Evolutionary conservation across 2,113 vertebrate species (phyloP).

Genomic region (Alosa alosa): DNA sequence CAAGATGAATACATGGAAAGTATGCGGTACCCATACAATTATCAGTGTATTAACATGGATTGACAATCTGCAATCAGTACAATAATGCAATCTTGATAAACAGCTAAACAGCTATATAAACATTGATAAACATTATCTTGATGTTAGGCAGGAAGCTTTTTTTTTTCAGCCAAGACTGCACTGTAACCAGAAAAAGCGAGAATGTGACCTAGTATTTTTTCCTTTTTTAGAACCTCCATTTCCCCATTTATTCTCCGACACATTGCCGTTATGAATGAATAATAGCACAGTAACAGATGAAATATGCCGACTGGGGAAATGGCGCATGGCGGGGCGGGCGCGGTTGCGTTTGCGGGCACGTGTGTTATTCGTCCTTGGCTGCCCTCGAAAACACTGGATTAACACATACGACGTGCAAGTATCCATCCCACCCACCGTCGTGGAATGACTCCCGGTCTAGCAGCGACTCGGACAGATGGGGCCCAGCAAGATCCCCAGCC

Average conservation of each 20-base stretch:
- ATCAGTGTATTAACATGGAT: neutral
- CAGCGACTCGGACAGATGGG: conserved; percentile 52
- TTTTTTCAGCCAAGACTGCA: neutral
- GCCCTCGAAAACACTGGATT: conserved; percentile 16
- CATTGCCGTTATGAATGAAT: conserved; percentile 13
- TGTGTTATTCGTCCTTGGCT: conserved; percentile 4
- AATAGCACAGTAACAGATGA: conserved; percentile 7
- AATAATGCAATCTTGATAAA: neutral
- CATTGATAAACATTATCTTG: neutral
- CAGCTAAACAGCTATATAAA: neutral
- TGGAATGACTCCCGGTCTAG: conserved; percentile 31
- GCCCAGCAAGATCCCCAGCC: conserved; percentile 39
- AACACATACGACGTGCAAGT: conserved; percentile 3
- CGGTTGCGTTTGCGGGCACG: neutral
- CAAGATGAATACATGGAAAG: neutral
- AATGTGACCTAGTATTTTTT: neutral
- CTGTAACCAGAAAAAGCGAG: neutral
- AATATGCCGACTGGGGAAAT: conserved; percentile 4
- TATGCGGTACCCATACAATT: neutral
- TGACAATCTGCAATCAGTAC: neutral
- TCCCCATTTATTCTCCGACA: conserved; percentile 9
- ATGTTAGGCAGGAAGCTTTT: neutral
- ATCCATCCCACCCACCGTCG: neutral
- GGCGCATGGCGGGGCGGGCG: neutral
- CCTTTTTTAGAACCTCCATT: neutral